These are phyloP conservation scores for Rostratula benghalensis DNA, from an alignment of 2,113 vertebrate genomes.

Conservation along the genomic window DNA sequence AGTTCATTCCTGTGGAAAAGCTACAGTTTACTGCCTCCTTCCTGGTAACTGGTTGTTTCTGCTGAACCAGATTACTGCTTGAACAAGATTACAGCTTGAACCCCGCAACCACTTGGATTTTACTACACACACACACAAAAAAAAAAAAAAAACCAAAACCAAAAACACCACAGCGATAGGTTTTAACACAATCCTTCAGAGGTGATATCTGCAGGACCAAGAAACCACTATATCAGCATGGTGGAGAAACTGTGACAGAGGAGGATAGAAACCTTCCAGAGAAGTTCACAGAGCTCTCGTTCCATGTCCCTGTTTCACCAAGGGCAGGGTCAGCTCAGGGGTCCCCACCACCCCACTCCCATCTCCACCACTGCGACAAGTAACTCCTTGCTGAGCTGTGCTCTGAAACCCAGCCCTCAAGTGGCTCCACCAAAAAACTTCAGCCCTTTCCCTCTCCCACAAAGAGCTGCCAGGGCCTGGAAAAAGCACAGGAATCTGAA, in stretches of 20 bases:
- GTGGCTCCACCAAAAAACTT: neutral
- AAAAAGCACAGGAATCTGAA: neutral
- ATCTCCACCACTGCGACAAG: accelerated
- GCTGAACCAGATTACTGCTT: neutral
- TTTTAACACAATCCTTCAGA: neutral
- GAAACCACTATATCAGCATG: accelerated
- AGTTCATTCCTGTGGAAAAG: neutral
- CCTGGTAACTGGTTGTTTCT: accelerated
- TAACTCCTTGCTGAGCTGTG: neutral
- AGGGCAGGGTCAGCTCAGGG: neutral
- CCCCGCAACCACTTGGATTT: neutral
- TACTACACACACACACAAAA: neutral
- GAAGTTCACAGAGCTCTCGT: neutral
- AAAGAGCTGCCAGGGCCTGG: neutral
- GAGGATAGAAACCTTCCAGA: neutral
- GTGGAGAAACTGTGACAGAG: neutral
- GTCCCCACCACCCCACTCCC: neutral
- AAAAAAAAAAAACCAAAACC: neutral
- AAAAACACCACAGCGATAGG: neutral
- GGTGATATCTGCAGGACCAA: neutral
- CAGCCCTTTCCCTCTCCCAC: too few species aligned
- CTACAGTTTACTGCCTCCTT: neutral
- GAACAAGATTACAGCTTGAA: neutral
- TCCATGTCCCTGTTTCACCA: accelerated
- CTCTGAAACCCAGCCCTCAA: neutral